phyloP scores from a whole-genome alignment of 2,888 invertebrate species.

The Lysandra coridon region DNA sequence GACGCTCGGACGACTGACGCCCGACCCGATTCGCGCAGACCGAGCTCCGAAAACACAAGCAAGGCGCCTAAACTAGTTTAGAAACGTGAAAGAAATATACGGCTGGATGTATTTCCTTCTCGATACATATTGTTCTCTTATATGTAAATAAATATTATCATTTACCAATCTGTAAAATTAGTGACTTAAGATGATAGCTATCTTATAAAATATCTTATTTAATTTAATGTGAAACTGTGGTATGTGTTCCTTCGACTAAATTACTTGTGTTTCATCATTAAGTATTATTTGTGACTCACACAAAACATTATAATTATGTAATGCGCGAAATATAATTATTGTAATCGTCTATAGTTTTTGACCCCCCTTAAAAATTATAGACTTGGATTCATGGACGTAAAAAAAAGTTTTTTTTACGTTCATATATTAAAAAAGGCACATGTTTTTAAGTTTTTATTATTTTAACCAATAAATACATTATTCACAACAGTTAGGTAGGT shows the following conservation, averaged over 20 bases:
- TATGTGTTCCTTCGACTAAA: background rate
- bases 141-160: background rate
- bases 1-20: conserved; percentile 79
- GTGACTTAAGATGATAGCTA: background rate
- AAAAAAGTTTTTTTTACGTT: too few relatives aligned
- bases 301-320: too few relatives aligned
- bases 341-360: background rate
- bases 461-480: conserved; percentile 76
- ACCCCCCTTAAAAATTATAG: too few relatives aligned
- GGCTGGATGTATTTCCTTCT: conserved; percentile 63
- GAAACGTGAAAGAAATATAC: conserved; percentile 47
- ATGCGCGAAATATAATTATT: too few relatives aligned
- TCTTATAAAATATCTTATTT: background rate
- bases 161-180: background rate
- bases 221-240: too few relatives aligned
- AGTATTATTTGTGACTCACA: background rate
- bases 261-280: background rate
- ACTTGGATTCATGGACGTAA: too few relatives aligned
- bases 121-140: background rate
- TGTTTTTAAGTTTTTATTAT: conserved; percentile 67
- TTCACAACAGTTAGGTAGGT: conserved; percentile 64
- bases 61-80: conserved; percentile 32
- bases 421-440: conserved; percentile 29
- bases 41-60: conserved; percentile 34
- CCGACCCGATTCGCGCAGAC: conserved; percentile 35